Conservation (phyloP, 2,113 vertebrate species). For the Esox niger region DNA sequence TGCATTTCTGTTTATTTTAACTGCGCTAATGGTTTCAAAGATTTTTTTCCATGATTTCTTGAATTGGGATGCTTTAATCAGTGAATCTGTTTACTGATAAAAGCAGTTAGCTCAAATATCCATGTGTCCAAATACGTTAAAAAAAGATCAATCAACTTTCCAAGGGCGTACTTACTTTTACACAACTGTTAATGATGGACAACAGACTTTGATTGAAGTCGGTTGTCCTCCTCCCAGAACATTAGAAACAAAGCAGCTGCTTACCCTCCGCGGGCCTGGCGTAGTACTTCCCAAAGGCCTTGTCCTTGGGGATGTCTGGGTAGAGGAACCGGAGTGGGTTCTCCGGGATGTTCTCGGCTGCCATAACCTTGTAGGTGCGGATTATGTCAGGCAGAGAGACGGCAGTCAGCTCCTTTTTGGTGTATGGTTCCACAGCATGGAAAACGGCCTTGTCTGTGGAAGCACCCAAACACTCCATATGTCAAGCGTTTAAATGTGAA, state of each 20-base stretch:
- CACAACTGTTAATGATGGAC: too few relatives aligned
- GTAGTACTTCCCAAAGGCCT: constrained; percentile 86
- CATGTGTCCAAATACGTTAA: too few relatives aligned
- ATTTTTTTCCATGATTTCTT: too few relatives aligned
- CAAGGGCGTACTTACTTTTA: too few relatives aligned
- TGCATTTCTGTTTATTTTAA: too few relatives aligned
- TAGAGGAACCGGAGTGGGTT: constrained; percentile 83
- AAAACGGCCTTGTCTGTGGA: constrained; percentile 70
- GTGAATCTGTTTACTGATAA: too few relatives aligned
- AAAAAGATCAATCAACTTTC: too few relatives aligned
- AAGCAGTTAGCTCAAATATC: too few relatives aligned
- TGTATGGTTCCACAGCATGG: constrained; percentile 86
- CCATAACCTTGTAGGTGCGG: constrained; percentile 88
- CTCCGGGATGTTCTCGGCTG: constrained; percentile 85
- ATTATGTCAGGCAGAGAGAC: constrained; percentile 87
- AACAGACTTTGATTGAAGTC: too few relatives aligned
- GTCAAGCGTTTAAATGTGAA: not conserved
- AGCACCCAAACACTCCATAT: not conserved
- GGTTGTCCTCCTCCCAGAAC: too few relatives aligned
- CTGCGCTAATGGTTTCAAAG: too few relatives aligned
- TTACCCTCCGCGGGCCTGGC: constrained; percentile 80
- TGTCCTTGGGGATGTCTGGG: constrained; percentile 80
- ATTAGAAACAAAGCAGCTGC: constrained; percentile 19
- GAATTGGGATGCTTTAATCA: too few relatives aligned
- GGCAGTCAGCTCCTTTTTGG: constrained; percentile 82